Percentiles rank a stretch among this genome's conserved stretches.
These are phyloP conservation scores for Argyresthia albistria DNA, from an alignment of 2,888 invertebrate species.

Conservation along the genomic window DNA sequence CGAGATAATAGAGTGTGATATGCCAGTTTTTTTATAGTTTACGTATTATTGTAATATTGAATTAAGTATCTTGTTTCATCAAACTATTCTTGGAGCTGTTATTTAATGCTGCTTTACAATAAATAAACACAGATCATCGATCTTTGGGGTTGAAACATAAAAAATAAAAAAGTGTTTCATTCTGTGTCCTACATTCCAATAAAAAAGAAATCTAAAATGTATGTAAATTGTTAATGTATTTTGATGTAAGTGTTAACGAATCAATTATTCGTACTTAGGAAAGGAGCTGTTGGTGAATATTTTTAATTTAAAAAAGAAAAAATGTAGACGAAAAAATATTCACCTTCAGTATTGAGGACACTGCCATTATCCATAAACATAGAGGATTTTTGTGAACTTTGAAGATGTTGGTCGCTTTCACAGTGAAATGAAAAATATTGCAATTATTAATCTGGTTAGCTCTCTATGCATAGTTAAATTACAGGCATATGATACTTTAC, in stretches of 20 bases:
- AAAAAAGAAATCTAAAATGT: conserved; percentile 18
- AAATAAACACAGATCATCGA: no score
- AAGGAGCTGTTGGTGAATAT: conserved; percentile 34
- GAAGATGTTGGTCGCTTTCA: not conserved
- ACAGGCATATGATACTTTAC: no score
- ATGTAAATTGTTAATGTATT: conserved; percentile 28
- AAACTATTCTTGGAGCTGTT: no score
- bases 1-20: no score
- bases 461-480: no score
- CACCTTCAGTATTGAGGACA: conserved; percentile 18
- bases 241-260: conserved; percentile 35
- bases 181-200: conserved; percentile 38
- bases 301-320: conserved; percentile 21
- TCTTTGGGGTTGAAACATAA: no score
- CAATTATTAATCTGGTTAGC: no score
- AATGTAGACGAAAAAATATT: conserved; percentile 20
- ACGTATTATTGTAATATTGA: no score
- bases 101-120: no score
- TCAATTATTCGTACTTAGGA: conserved; percentile 63
- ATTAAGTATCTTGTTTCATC: no score
- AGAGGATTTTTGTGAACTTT: not conserved
- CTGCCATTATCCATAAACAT: conserved; percentile 44
- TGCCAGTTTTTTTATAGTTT: no score
- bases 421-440: not conserved
- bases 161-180: conserved; percentile 3